Evolutionary conservation across 2,888 invertebrate species (phyloP), one percentile per base, ranked within the genome.

Genomic region (Acanthosepion esculentum): DNA sequence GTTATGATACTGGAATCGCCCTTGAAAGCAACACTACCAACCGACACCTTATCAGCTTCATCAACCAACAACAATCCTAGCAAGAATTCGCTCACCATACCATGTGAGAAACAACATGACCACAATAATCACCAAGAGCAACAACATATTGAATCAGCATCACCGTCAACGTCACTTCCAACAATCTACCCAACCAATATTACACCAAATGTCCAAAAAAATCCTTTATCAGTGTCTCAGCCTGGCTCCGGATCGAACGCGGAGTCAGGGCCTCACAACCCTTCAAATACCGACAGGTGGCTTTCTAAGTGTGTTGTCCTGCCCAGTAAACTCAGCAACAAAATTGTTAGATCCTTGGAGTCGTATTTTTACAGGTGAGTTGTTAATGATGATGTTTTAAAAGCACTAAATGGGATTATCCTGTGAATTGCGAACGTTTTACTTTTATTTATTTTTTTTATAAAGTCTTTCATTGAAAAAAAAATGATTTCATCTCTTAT

Each of bases 271-370:
- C 1, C 12, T n/a, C n/a, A 29, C 10, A 78, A 29, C n/a, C 10
- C 78, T 78, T n/a, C 78, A n/a, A 78, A 78, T 78, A 78, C 78
- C 78, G n/a, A 78, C 78, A 78, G 78, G 78, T 78, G 78, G 78
- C n/a, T 78, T 78, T 78, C 78, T 78, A 78, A 78, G n/a, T 78
- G 78, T 78, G 29, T 15, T 78, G n/a, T 78, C 78, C 78, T 78
- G 29, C 78, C 78, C 78, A n/a, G 29, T 8, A 78, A 78, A 78
- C 78, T 78, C 29, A 78, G 78, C n/a, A 78, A 78, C n/a, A 15
- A 6, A 29, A 78, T 78, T 12, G 78, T 78, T 78, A 78, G 78
- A 78, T n/a, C n/a, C 6, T 29, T 78, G 78, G 78, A 78, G n/a
- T 78, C 78, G 3, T 78, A 78, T n/a, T 78, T 78, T 78, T 78